Evolutionary conservation across 1,140 invertebrate genomes (phyloP).

Genomic region (Patella vulgata): DNA sequence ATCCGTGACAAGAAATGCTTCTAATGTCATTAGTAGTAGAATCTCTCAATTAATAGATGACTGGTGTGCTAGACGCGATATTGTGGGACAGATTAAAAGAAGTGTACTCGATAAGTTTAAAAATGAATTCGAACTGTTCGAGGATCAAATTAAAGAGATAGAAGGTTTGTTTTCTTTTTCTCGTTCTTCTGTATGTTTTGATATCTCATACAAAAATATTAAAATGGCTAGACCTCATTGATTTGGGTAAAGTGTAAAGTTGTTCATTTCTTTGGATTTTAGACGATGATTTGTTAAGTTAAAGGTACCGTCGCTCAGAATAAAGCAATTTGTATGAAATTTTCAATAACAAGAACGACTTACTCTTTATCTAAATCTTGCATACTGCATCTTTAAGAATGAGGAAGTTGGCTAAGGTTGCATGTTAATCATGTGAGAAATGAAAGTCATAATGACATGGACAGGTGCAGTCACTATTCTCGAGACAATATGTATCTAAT

Average conservation of each 20-base stretch:
- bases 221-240: no score
- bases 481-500: no score
- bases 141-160: slow-evolving; percentile 47
- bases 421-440: no score
- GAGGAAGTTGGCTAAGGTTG: no score
- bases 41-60: slow-evolving; percentile 35
- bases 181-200: background rate
- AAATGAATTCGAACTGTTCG: slow-evolving; percentile 45
- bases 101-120: slow-evolving; percentile 48
- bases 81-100: slow-evolving; percentile 35
- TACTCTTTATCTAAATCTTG: no score
- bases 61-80: slow-evolving; percentile 44
- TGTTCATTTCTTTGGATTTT: slow-evolving; percentile 9
- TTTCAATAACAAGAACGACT: no score
- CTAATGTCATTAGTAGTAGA: slow-evolving; percentile 29
- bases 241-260: no score
- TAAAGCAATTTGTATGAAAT: no score
- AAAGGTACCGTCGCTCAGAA: no score
- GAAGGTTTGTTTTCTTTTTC: slow-evolving; percentile 46
- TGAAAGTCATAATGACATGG: no score
- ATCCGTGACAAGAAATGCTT: slow-evolving; percentile 29
- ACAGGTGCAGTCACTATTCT: no score
- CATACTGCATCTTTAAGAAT: no score
- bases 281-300: background rate
- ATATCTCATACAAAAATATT: background rate